These are phyloP conservation scores for Chondrilla cf. caribensis DNA, from an alignment of 37 sponge, comb jelly and placozoan species.

Conservation along the genomic window DNA sequence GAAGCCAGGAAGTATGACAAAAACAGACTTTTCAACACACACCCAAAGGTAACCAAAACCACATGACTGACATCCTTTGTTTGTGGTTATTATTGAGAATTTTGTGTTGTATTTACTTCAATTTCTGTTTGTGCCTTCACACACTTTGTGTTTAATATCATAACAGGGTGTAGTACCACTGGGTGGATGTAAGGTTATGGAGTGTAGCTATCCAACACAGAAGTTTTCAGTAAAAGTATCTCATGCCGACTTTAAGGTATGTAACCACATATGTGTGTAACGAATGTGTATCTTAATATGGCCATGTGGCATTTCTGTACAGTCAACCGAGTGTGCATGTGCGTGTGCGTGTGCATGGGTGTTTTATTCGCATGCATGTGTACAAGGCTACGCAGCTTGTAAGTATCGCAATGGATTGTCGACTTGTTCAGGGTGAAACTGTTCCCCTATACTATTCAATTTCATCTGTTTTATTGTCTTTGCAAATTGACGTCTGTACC, in stretches of 20 bases:
- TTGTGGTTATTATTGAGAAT: not conserved
- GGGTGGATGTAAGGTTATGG: conserved; percentile 79
- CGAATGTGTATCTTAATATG: too few species aligned
- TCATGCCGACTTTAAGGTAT: conserved; percentile 76
- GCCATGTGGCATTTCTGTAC: not conserved
- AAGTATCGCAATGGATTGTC: too few species aligned
- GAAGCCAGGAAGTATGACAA: conserved; percentile 79
- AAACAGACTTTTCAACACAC: conserved; percentile 90
- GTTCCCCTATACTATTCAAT: too few species aligned
- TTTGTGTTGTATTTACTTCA: not conserved
- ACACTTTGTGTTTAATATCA: not conserved
- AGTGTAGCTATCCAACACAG: conserved; percentile 53
- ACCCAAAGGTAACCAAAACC: conserved; percentile 81
- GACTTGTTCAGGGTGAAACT: too few species aligned
- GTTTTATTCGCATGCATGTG: not conserved
- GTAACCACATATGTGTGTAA: too few species aligned
- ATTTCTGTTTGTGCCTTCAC: not conserved
- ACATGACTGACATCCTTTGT: not conserved
- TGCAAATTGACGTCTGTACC: too few species aligned
- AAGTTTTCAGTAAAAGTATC: conserved; percentile 76
- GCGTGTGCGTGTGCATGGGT: not conserved
- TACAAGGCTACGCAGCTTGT: too few species aligned
- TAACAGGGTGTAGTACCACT: conserved; percentile 94
- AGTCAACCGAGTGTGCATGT: not conserved
- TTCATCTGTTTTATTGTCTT: too few species aligned